Conservation (phyloP, 2,113 vertebrate species). For the Anas platyrhynchos region DNA sequence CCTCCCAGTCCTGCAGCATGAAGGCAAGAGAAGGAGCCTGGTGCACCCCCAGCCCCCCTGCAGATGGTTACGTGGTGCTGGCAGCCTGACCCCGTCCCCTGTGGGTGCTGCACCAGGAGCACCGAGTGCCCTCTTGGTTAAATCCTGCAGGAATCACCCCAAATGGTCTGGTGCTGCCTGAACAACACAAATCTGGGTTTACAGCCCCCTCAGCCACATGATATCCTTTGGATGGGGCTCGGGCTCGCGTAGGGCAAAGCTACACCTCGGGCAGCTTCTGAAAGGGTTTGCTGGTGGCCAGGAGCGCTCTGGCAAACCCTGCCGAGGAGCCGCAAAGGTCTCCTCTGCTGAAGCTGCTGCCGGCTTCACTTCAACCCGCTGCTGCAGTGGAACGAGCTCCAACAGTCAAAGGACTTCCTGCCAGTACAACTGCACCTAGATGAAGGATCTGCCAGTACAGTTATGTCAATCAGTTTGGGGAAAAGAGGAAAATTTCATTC, state of each 20-base stretch:
- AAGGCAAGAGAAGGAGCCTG: background rate
- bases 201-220: background rate
- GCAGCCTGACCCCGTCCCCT: background rate
- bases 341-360: background rate
- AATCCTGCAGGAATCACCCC: background rate
- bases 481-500: conserved; percentile 40
- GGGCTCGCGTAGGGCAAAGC: background rate
- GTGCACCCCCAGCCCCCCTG: background rate
- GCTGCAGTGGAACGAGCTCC: background rate
- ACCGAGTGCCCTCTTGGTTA: background rate
- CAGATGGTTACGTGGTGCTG: background rate
- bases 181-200: background rate
- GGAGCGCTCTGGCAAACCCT: background rate
- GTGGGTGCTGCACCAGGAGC: background rate
- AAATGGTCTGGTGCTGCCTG: background rate
- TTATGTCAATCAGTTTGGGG: conserved; percentile 60
- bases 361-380: background rate
- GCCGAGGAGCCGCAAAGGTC: background rate
- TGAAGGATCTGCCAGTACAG: conserved; percentile 52
- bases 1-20: background rate
- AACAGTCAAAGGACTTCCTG: conserved; percentile 56
- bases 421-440: conserved; percentile 60
- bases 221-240: background rate
- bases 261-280: background rate
- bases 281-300: background rate